Evolutionary conservation across 2,113 vertebrate genomes (phyloP).

Genomic region (Elachura formosa): DNA sequence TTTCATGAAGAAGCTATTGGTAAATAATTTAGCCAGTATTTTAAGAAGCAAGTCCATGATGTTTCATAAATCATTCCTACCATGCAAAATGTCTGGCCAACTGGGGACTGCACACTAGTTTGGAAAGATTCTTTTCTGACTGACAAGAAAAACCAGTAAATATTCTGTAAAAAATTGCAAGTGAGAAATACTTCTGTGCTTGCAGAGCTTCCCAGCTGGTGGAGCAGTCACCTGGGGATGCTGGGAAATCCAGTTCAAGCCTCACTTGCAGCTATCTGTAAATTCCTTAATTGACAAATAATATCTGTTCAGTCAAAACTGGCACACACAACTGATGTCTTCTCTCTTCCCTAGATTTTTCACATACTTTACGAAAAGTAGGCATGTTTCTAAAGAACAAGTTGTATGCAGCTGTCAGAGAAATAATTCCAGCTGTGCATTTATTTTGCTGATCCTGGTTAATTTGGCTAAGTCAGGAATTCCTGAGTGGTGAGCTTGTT

Average conservation of each 20-base stretch:
- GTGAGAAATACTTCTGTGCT: not conserved
- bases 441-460: constrained; percentile 16
- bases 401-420: constrained; percentile 13
- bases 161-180: not conserved
- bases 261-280: not conserved
- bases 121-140: not conserved
- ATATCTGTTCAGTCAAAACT: not conserved
- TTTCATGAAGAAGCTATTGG: not conserved
- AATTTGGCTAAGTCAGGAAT: constrained; percentile 37
- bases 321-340: not conserved
- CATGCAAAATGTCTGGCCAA: not conserved
- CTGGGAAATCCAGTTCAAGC: not conserved
- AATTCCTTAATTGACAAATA: not conserved
- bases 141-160: not conserved
- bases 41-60: not conserved
- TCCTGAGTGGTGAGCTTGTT: constrained; percentile 25
- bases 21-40: not conserved
- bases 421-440: constrained; percentile 8
- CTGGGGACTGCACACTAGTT: not conserved
- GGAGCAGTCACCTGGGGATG: not conserved
- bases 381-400: not conserved
- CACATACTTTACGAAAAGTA: not conserved
- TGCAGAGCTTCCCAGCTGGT: not conserved
- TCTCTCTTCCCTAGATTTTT: not conserved
- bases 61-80: not conserved